These are phyloP conservation scores for Todiramphus chloris DNA, from an alignment of 2,113 vertebrate species.

Conservation along the genomic window DNA sequence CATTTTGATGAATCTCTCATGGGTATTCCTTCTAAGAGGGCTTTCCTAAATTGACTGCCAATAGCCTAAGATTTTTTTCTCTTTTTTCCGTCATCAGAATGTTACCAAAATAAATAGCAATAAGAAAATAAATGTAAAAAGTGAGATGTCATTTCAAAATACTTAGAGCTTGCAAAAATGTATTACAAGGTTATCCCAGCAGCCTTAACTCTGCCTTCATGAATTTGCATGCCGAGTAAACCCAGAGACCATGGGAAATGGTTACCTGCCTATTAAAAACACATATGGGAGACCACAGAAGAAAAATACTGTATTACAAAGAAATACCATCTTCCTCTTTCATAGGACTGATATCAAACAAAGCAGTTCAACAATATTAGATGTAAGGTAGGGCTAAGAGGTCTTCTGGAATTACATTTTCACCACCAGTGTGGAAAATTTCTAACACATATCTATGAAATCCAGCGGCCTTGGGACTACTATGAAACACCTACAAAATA, in stretches of 20 bases:
- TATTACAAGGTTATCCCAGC: not conserved
- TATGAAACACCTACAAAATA: not conserved
- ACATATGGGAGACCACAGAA: not conserved
- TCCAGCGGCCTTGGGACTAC: not conserved
- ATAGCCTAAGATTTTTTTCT: not conserved
- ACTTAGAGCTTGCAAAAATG: not conserved
- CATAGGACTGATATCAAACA: not conserved
- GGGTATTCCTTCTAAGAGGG: not conserved
- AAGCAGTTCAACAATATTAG: not conserved
- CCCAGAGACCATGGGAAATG: not conserved
- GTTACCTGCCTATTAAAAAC: not conserved
- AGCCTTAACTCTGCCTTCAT: not conserved
- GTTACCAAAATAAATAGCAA: not conserved
- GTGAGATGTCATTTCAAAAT: not conserved
- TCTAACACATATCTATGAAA: not conserved
- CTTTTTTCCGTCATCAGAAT: not conserved
- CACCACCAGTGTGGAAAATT: not conserved
- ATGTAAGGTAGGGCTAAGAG: not conserved
- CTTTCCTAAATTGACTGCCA: not conserved
- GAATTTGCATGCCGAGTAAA: not conserved
- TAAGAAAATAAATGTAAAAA: not conserved
- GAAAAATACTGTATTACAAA: not conserved
- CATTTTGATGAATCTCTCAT: not conserved
- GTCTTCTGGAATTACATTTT: constrained; percentile 19
- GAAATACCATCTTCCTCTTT: not conserved